Conservation (phyloP, 2,113 vertebrate species). For the Ceyx margarethae region DNA sequence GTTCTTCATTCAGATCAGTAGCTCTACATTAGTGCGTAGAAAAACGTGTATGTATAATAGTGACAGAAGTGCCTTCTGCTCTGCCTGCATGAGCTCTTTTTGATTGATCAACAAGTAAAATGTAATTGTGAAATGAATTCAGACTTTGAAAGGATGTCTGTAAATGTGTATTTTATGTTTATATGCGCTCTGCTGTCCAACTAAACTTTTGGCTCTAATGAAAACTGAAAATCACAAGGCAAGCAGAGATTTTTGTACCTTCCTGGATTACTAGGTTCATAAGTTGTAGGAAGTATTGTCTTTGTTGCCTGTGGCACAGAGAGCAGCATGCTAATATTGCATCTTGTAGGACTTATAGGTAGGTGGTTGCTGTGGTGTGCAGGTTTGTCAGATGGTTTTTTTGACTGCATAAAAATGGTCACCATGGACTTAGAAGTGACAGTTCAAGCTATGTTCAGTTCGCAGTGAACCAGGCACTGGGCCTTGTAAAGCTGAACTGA, state of each 20-base stretch:
- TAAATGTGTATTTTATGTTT: not conserved
- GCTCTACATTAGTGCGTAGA: not conserved
- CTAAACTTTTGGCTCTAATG: not conserved
- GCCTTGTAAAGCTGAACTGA: not conserved
- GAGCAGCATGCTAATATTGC: not conserved
- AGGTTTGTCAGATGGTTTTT: not conserved
- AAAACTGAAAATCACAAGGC: not conserved
- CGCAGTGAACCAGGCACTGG: not conserved
- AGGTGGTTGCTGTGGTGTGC: not conserved
- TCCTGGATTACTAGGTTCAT: not conserved
- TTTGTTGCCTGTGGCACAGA: not conserved
- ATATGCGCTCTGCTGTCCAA: not conserved
- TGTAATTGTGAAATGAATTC: not conserved
- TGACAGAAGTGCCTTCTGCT: conserved; percentile 19
- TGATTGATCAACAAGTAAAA: not conserved
- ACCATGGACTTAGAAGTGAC: not conserved
- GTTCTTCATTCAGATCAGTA: conserved; percentile 24
- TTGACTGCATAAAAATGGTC: not conserved
- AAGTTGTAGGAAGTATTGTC: not conserved
- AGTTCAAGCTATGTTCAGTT: not conserved
- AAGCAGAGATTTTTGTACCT: not conserved
- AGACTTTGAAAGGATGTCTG: not conserved
- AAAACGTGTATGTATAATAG: not conserved
- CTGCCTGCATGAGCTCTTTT: not conserved
- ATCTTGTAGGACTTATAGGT: not conserved